Evolutionary conservation across 2,888 invertebrate genomes (phyloP).

Genomic region (Automeris io): DNA sequence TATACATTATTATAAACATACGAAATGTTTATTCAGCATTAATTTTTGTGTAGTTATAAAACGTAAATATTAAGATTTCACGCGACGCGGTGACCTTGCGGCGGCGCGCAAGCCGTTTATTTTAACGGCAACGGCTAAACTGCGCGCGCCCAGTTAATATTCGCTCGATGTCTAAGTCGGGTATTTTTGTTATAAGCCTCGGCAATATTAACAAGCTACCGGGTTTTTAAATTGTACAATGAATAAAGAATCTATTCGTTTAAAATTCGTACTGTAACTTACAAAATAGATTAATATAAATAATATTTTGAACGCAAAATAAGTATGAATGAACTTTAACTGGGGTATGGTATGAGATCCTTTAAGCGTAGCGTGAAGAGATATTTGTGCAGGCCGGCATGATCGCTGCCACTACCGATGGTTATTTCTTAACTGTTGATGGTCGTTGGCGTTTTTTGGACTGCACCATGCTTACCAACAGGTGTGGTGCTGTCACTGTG

Average conservation of each 20-base stretch:
- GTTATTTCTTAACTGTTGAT: no score
- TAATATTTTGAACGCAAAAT: background rate
- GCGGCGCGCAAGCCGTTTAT: background rate
- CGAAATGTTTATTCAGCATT: background rate
- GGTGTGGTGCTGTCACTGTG: no score
- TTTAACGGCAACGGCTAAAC: slow-evolving; percentile 1
- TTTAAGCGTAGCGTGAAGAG: no score
- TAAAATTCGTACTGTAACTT: background rate
- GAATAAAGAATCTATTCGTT: no score
- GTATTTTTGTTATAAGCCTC: background rate
- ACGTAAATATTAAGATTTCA: slow-evolving; percentile 3
- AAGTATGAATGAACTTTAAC: background rate
- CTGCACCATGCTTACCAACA: no score
- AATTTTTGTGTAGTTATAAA: slow-evolving; percentile 1
- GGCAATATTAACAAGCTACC: background rate
- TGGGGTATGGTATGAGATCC: no score
- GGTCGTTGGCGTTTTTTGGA: no score
- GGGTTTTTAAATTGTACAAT: no score
- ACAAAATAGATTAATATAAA: background rate
- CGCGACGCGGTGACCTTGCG: background rate
- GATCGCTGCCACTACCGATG: no score
- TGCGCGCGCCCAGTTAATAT: background rate
- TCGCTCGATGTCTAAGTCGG: background rate
- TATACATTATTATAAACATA: background rate
- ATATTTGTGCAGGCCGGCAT: no score